Conservation (phyloP, 2,113 vertebrate genomes). For the Crypturellus undulatus region DNA sequence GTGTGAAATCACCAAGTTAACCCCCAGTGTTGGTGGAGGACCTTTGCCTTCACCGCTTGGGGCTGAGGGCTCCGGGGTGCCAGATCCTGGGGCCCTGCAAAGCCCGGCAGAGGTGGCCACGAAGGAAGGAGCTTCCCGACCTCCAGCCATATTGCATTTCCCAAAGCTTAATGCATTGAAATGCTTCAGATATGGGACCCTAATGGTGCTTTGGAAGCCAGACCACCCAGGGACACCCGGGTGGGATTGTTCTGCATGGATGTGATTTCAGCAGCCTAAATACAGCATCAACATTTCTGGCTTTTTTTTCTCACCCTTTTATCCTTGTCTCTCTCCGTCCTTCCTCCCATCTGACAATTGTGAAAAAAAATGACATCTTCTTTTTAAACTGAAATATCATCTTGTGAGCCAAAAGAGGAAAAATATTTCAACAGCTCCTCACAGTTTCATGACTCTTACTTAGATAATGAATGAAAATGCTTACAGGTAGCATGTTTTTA, state of each 20-base stretch:
- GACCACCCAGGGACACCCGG: constrained; percentile 22
- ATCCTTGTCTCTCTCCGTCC: background rate
- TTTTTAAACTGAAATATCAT: background rate
- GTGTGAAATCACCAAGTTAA: background rate
- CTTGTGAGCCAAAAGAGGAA: background rate
- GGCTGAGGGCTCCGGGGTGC: background rate
- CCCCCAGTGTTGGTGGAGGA: background rate
- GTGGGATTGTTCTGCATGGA: background rate
- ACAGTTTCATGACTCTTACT: background rate
- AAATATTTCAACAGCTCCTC: background rate
- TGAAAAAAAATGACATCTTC: background rate
- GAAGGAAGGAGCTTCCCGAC: background rate
- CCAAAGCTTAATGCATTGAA: background rate
- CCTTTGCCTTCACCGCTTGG: background rate
- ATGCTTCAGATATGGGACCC: background rate
- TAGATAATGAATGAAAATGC: background rate
- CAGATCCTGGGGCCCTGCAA: accelerated
- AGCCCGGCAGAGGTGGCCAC: background rate
- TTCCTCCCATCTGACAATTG: background rate
- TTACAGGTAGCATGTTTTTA: background rate
- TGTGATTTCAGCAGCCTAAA: background rate
- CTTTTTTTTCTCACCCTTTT: background rate
- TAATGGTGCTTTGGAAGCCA: background rate
- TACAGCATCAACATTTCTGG: background rate
- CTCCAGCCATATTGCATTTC: background rate